Conservation (phyloP, 2,888 invertebrate species). For the Tryphoninae sp. region DNA sequence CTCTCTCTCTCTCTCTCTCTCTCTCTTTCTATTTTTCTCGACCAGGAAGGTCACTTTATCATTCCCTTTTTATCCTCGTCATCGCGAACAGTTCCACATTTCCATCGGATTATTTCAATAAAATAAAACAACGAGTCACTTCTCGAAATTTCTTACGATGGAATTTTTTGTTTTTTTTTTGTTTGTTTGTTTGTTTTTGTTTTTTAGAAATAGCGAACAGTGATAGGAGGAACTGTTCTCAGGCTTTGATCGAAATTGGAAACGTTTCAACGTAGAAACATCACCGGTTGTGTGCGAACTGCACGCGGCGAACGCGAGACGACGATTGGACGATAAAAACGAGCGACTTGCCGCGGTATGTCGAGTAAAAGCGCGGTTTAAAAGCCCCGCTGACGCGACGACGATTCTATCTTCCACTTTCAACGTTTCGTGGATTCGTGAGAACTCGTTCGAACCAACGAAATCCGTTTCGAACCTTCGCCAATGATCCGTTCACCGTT, state of each 20-base stretch:
- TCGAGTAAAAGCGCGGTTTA: neutral
- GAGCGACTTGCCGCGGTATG: conserved; percentile 33
- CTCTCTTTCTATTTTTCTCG: neutral
- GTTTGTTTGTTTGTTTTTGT: too few species aligned
- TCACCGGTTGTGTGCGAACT: conserved; percentile 46
- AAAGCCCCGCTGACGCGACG: too few species aligned
- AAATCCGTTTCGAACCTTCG: neutral
- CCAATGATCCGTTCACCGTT: neutral
- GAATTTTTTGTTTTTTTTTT: neutral
- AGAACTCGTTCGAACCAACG: neutral
- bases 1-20: too few species aligned
- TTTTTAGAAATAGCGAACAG: neutral
- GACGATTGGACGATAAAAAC: conserved; percentile 51
- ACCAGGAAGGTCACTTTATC: neutral
- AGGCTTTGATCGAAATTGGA: conserved; percentile 5
- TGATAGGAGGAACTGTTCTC: neutral
- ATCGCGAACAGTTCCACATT: conserved; percentile 20
- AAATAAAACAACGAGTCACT: too few species aligned
- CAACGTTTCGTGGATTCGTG: neutral
- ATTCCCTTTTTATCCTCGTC: conserved; percentile 13
- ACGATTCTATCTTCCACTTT: neutral
- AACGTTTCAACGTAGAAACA: conserved; percentile 50
- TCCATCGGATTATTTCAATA: neutral
- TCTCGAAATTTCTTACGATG: conserved; percentile 9
- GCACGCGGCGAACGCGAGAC: conserved; percentile 51